Evolutionary conservation across 2,888 invertebrate genomes (phyloP), one percentile per base, ranked within the genome.

Genomic region (Drosophila mulleri): DNA sequence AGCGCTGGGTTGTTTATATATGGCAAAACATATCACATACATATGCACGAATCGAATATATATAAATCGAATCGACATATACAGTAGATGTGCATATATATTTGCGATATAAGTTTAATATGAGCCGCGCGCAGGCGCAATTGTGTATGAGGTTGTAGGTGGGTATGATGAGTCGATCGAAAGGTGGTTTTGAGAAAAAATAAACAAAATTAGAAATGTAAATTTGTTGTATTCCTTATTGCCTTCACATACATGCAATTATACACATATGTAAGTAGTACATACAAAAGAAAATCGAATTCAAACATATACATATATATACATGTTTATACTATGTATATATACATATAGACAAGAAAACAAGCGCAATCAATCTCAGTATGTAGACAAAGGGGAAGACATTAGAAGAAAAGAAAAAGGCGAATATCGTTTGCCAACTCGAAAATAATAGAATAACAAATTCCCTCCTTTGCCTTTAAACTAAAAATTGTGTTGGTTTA

Each of bases 151-250:
- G 78, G 82, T 78, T 74, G 78, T 68, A 78, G 77, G 74, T 82
- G 77, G 86, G 79, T 83, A 69, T 81, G 89, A 87, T 86, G 85
- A 89, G 81, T 79, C 90, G 84, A 88, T 90, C 90, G 75, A 89
- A 80, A 86, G 78, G 72, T 82, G 70, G 83, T 74, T 78, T 74
- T 53, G 63, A 64, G 67, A 63, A 75, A 66, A 77, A 82, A 77
- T 75, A 79, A 84, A 86, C 74, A 80, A 88, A 78, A 72, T 74
- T 75, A 73, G 69, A 71, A 73, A 72, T 50, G 67, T 81, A 77
- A 74, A 77, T 72, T 67, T 52, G 72, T 80, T 83, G 63, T 56
- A 45, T 23, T 45, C 63, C 67, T 82, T 67, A 53, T 47, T 42
- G 54, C 44, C 45, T 37, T 48, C 67, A 26, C 56, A 72, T 35